Base-by-base conservation (phyloP, 2,888 invertebrate genomes). In the Dendrolimus pini region DNA sequence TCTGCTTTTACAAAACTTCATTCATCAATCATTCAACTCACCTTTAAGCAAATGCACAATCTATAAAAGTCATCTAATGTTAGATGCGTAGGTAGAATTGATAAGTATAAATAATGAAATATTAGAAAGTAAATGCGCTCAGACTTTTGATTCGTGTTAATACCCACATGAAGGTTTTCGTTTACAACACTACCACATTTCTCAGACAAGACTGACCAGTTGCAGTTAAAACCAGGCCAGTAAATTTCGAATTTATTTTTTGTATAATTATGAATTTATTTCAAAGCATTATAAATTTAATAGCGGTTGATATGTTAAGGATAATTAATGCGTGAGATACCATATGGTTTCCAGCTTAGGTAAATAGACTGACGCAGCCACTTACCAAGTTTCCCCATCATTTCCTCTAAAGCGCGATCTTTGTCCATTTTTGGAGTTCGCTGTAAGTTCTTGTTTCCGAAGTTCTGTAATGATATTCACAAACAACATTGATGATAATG, bases 311-410 rank as follows among this genome's bases (percentile, higher is more conserved):
- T 30, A 30, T 30, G 30, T 30, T 6, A 30, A 30, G 30, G 30
- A 47, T 47, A 12, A 55, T 9, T 55, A 42, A 13, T 42, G 55
- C 9, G 41, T 59, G 13, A 55, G 57, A 57, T 59, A 62, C 78
- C 81, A 83, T 82, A 84, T 83, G 84, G 68, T 80, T 47, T 47
- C 47, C 47, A 47, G 47, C 12, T 47, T 47, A 47, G 30, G 30
- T 47, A 47, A 47, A 47, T 47, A 47, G 9, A 10, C 9, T 47
- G 47, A 47, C 9, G 30, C 30, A 30, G 30, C 30, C 59, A 83
- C 90, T 92, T 71, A 94, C 93, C 93, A 70, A 94, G 82, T 77
- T 93, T 93, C 70, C 92, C 93, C 94, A 94, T 93, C 77, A 93
- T 91, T 68, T 93, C 93, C 74, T 94, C 93, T 58, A 94, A 75